These are phyloP conservation scores for Ypsolopha scabrella DNA, from an alignment of 2,888 invertebrate species.

Conservation along the genomic window DNA sequence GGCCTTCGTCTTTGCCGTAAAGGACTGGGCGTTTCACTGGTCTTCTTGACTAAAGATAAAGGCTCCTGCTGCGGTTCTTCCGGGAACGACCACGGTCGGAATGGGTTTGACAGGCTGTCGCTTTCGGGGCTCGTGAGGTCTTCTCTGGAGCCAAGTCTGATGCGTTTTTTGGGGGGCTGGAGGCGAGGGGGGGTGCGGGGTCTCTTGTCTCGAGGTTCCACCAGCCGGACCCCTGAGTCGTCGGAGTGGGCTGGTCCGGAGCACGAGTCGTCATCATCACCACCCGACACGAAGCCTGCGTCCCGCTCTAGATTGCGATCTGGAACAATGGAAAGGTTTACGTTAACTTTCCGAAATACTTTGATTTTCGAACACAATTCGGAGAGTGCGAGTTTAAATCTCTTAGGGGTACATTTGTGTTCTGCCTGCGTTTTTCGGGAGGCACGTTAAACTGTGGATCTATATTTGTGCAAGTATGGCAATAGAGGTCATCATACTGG, in stretches of 20 bases:
- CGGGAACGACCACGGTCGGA: conserved; percentile 75
- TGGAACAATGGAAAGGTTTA: conserved; percentile 43
- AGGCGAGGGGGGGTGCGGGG: conserved; percentile 44
- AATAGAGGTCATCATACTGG: no score
- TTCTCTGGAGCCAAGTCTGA: conserved; percentile 62
- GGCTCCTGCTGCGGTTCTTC: conserved; percentile 75
- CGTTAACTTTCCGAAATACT: no score
- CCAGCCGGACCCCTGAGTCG: conserved; percentile 61
- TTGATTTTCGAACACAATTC: no score
- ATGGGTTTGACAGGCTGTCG: conserved; percentile 60
- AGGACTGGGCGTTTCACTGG: conserved; percentile 32
- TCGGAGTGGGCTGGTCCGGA: conserved; percentile 65
- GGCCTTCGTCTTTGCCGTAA: conserved; percentile 45
- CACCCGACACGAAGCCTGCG: conserved; percentile 81
- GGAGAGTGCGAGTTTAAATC: no score
- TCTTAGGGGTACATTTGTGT: no score
- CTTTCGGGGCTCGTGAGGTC: conserved; percentile 49
- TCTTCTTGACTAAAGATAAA: conserved; percentile 70
- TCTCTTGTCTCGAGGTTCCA: conserved; percentile 70
- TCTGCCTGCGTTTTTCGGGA: no score
- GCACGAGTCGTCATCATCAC: conserved; percentile 75
- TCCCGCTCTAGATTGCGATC: conserved; percentile 72
- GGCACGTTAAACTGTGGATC: no score
- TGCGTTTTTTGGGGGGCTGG: conserved; percentile 79
- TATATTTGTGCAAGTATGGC: no score